A percentile compares a stretch with the other conserved stretches of the same genome.
Evolutionary conservation across 1,140 invertebrate genomes (phyloP).

Genomic region (Chelonus insularis): DNA sequence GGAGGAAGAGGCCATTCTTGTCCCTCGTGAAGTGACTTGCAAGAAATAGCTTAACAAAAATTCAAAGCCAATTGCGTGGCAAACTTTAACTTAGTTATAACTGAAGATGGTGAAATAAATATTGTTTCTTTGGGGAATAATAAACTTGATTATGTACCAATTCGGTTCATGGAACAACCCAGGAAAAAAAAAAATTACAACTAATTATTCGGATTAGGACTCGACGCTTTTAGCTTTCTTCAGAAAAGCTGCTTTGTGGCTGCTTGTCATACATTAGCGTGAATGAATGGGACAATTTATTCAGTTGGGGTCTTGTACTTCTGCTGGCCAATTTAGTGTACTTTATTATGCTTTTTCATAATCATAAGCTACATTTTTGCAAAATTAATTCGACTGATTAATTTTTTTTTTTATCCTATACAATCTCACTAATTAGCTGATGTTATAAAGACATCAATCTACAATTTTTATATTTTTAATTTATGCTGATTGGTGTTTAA

Average conservation of each 20-base stretch:
- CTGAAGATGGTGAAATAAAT: slow-evolving; percentile 72
- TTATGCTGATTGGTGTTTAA: too few relatives aligned
- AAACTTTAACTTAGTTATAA: slow-evolving; percentile 79
- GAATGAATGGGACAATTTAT: slow-evolving; percentile 86
- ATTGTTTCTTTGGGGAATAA: slow-evolving; percentile 89
- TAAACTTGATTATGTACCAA: slow-evolving; percentile 87
- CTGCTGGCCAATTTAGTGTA: slow-evolving; percentile 82
- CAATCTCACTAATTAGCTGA: too few relatives aligned
- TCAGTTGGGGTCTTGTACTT: slow-evolving; percentile 87
- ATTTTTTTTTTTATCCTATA: too few relatives aligned
- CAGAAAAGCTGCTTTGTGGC: slow-evolving; percentile 75
- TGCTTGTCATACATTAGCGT: slow-evolving; percentile 79
- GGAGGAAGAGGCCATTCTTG: slow-evolving; percentile 73
- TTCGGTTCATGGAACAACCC: slow-evolving; percentile 74
- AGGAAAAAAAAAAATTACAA: slow-evolving; percentile 75
- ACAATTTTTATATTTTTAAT: too few relatives aligned
- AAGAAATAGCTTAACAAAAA: slow-evolving; percentile 63
- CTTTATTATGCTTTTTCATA: too few relatives aligned
- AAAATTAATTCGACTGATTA: too few relatives aligned
- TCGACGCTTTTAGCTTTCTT: slow-evolving; percentile 76
- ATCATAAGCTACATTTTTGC: too few relatives aligned
- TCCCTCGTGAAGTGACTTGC: slow-evolving; percentile 68
- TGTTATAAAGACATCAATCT: too few relatives aligned
- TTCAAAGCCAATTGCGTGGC: slow-evolving; percentile 73
- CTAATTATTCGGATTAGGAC: slow-evolving; percentile 67